These are phyloP conservation scores for Melipona quadrifasciata DNA, from an alignment of 1,140 invertebrate genomes.

Conservation along the genomic window DNA sequence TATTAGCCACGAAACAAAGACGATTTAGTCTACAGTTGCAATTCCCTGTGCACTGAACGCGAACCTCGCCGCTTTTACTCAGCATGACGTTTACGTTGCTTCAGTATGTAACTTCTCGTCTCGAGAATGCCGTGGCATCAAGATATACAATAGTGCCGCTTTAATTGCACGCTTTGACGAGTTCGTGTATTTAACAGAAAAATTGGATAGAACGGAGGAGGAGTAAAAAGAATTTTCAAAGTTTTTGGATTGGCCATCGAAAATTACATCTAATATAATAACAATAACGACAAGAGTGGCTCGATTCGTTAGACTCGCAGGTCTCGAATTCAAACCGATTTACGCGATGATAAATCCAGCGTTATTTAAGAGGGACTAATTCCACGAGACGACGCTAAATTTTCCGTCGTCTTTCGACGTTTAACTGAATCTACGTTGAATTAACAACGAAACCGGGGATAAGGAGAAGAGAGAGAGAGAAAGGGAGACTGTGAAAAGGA, in stretches of 20 bases:
- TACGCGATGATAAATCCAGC: background rate
- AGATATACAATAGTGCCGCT: background rate
- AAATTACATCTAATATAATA: background rate
- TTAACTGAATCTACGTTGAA: background rate
- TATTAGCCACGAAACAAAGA: background rate
- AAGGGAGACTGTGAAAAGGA: too few species aligned
- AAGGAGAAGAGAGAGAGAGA: too few species aligned
- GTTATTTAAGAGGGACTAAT: constrained; percentile 24
- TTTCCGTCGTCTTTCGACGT: constrained; percentile 1
- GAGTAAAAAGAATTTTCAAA: background rate
- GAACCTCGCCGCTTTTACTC: background rate
- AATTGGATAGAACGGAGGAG: background rate
- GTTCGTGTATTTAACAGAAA: background rate
- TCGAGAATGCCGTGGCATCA: background rate
- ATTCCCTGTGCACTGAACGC: background rate
- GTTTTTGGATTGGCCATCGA: background rate
- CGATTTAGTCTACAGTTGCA: background rate
- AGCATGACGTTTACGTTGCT: background rate
- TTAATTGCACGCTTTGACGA: background rate
- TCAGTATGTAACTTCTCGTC: background rate
- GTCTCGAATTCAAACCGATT: background rate
- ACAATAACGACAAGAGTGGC: background rate
- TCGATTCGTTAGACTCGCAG: too few species aligned
- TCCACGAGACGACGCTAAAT: background rate
- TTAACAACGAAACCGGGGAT: background rate